phyloP scores from a whole-genome alignment of 2,888 invertebrate genomes.

The Brassicogethes aeneus region DNA sequence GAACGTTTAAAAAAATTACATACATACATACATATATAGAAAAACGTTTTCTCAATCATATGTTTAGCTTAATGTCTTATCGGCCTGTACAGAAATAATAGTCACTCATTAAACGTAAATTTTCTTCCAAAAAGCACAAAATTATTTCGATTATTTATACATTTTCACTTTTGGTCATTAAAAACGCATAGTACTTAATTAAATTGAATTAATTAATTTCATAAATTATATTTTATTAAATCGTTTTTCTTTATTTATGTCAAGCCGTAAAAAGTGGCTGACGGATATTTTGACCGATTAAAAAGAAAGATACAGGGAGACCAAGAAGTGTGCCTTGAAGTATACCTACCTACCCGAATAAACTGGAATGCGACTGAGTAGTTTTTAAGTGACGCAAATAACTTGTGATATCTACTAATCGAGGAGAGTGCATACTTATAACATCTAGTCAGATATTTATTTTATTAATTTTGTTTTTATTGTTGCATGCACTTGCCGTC shows the following conservation, averaged over 20 bases:
- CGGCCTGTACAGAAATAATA: too few species aligned
- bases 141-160: slow-evolving; percentile 1
- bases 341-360: too few species aligned
- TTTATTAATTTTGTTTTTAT: too few species aligned
- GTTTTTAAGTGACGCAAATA: neutral
- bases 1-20: too few species aligned
- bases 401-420: neutral
- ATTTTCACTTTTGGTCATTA: slow-evolving; percentile 3
- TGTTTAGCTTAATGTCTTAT: too few species aligned
- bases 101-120: neutral
- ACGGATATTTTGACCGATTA: neutral
- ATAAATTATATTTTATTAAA: neutral
- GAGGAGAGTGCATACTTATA: slow-evolving; percentile 8
- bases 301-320: neutral
- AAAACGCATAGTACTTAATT: too few species aligned
- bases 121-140: slow-evolving; percentile 1
- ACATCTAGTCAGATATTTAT: slow-evolving; percentile 15
- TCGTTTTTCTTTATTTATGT: neutral
- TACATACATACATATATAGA: too few species aligned
- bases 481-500: too few species aligned
- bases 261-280: neutral
- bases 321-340: neutral
- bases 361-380: neutral
- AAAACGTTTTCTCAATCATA: too few species aligned
- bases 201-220: neutral